Conservation (phyloP, 2,113 vertebrate genomes). For the Paramormyrops kingsleyae region DNA sequence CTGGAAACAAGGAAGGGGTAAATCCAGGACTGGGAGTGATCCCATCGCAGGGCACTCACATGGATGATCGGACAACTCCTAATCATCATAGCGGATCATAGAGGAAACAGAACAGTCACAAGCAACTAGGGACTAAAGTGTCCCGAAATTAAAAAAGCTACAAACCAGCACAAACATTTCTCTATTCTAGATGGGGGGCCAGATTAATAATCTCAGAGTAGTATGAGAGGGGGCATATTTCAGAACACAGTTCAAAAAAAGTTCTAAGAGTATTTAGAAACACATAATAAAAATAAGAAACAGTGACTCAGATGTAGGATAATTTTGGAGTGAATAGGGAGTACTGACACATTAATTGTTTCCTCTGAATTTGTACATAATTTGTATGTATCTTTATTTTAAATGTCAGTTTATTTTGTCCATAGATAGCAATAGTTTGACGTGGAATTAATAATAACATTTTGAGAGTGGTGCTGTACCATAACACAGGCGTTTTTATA, state of each 20-base stretch:
- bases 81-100: not conserved
- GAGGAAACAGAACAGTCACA: not conserved
- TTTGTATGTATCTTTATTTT: not conserved
- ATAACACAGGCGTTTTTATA: not conserved
- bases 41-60: not conserved
- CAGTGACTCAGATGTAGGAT: too few species aligned
- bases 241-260: too few species aligned
- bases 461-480: not conserved
- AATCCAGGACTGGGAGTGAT: not conserved
- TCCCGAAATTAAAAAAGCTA: not conserved
- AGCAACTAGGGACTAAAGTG: not conserved
- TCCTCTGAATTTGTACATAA: not conserved
- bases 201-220: too few species aligned
- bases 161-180: not conserved
- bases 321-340: too few species aligned
- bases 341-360: too few species aligned
- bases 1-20: not conserved
- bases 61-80: not conserved
- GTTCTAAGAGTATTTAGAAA: too few species aligned
- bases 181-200: too few species aligned
- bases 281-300: too few species aligned
- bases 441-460: not conserved
- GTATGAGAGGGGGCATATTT: too few species aligned
- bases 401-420: not conserved
- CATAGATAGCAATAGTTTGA: not conserved